These are phyloP conservation scores for Hemicentrotus pulcherrimus DNA, from an alignment of 35 echinoderm and acorn worm species.

Conservation along the genomic window DNA sequence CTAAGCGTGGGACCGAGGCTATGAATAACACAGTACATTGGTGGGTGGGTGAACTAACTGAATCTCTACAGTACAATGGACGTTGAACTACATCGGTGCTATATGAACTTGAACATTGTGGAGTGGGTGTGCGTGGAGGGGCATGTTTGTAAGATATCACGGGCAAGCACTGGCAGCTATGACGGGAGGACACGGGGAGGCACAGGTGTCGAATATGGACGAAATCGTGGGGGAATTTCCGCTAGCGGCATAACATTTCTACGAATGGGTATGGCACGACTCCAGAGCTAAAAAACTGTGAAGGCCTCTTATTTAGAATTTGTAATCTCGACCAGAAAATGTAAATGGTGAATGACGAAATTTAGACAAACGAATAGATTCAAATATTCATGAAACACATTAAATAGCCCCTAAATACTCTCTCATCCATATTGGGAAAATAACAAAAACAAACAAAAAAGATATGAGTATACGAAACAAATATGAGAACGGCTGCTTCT, in stretches of 20 bases:
- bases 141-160: not conserved
- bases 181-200: not conserved
- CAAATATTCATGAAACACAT: too few relatives aligned
- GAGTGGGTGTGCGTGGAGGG: not conserved
- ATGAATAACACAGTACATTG: not conserved
- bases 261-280: not conserved
- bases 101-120: not conserved
- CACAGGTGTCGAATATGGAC: not conserved
- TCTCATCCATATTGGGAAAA: too few relatives aligned
- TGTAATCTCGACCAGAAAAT: too few relatives aligned
- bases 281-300: not conserved
- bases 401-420: too few relatives aligned
- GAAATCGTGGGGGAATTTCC: slow-evolving; percentile 3
- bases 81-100: not conserved
- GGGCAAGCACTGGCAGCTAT: not conserved
- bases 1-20: not conserved
- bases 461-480: too few relatives aligned
- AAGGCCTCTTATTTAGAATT: not conserved
- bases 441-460: too few relatives aligned
- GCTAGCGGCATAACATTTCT: not conserved
- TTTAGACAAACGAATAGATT: too few relatives aligned
- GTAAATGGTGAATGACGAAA: too few relatives aligned
- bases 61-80: not conserved
- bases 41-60: not conserved
- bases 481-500: too few relatives aligned